These are phyloP conservation scores for Prietella phreatophila DNA, from an alignment of 2,113 vertebrate species.

Conservation along the genomic window DNA sequence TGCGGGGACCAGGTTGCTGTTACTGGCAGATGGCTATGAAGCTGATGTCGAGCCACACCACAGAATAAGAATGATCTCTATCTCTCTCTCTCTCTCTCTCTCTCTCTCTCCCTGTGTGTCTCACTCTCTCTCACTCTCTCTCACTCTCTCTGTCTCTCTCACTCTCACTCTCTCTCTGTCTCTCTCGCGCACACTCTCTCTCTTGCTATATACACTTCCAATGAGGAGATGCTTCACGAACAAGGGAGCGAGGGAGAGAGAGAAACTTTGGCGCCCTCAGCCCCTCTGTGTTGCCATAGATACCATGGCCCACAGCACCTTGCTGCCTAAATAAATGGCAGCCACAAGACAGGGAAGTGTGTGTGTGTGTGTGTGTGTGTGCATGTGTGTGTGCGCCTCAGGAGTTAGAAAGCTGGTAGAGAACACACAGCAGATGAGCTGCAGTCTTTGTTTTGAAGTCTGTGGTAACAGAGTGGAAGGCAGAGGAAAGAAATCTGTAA, in stretches of 20 bases:
- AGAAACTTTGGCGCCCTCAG: slow-evolving; percentile 74
- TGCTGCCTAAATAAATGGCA: slow-evolving; percentile 76
- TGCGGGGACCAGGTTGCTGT: slow-evolving; percentile 51
- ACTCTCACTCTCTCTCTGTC: slow-evolving; percentile 33
- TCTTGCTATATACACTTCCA: slow-evolving; percentile 19
- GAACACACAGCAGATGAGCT: slow-evolving; percentile 46
- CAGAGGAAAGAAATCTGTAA: neutral
- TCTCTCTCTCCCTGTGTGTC: slow-evolving; percentile 6
- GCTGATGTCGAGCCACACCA: slow-evolving; percentile 32
- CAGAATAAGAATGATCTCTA: slow-evolving; percentile 58
- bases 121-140: slow-evolving; percentile 37
- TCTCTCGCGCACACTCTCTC: slow-evolving; percentile 31
- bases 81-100: slow-evolving; percentile 30
- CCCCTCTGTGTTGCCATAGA: slow-evolving; percentile 73
- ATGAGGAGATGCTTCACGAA: slow-evolving; percentile 48
- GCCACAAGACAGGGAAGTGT: slow-evolving; percentile 59
- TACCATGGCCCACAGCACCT: slow-evolving; percentile 77
- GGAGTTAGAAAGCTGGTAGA: slow-evolving; percentile 36
- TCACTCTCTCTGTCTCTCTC: slow-evolving; percentile 29
- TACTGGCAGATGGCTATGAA: slow-evolving; percentile 50
- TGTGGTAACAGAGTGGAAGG: neutral
- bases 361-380: slow-evolving; percentile 41
- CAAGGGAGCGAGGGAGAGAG: slow-evolving; percentile 42
- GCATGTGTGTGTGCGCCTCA: slow-evolving; percentile 18
- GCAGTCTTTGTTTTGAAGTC: slow-evolving; percentile 39